phyloP scores from a whole-genome alignment of 1,140 invertebrate species.

The Charaxes varanes region DNA sequence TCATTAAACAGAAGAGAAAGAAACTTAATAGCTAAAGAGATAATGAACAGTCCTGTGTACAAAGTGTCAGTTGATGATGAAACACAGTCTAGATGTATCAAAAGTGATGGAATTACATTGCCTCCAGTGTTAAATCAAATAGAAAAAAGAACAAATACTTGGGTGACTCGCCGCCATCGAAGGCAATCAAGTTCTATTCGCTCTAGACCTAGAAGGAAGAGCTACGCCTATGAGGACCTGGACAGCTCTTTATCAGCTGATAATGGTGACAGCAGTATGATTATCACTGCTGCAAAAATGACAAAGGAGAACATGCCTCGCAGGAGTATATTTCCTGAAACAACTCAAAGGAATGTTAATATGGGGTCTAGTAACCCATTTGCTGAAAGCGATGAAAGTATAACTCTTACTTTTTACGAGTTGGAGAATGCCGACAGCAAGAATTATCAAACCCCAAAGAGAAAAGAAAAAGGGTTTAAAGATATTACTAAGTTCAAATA shows the following conservation, averaged over 20 bases:
- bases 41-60: slow-evolving; percentile 47
- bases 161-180: slow-evolving; percentile 35
- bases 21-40: slow-evolving; percentile 63
- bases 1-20: slow-evolving; percentile 62
- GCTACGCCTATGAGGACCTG: slow-evolving; percentile 63
- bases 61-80: slow-evolving; percentile 27
- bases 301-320: slow-evolving; percentile 63
- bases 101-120: slow-evolving; percentile 61
- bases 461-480: slow-evolving; percentile 29
- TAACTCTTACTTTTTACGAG: slow-evolving; percentile 69
- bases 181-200: slow-evolving; percentile 42
- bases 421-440: slow-evolving; percentile 47
- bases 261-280: slow-evolving; percentile 71
- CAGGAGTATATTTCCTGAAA: slow-evolving; percentile 56
- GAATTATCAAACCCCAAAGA: slow-evolving; percentile 24
- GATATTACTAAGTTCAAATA: slow-evolving; percentile 68
- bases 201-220: slow-evolving; percentile 44
- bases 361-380: slow-evolving; percentile 66
- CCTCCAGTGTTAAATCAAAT: slow-evolving; percentile 51
- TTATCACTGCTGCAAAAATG: slow-evolving; percentile 73
- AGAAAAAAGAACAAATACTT: slow-evolving; percentile 24
- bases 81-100: slow-evolving; percentile 9
- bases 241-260: slow-evolving; percentile 76
- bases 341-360: slow-evolving; percentile 59
- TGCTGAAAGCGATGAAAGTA: slow-evolving; percentile 66